These are phyloP conservation scores for Equus przewalskii DNA, from an alignment of 2,113 vertebrate genomes.

Conservation along the genomic window DNA sequence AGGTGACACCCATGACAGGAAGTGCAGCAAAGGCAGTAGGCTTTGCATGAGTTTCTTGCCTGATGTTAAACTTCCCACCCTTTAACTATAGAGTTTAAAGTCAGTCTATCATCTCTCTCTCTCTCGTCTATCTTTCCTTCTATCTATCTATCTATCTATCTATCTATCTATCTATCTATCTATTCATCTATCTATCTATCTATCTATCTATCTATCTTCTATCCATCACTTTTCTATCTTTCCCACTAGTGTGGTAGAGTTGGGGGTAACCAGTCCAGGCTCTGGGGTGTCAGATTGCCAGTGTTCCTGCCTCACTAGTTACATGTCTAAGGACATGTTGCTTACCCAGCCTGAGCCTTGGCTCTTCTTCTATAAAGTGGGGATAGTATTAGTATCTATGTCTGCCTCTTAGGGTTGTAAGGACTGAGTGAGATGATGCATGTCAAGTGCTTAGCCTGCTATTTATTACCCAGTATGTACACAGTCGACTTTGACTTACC, in stretches of 20 bases:
- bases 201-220: neutral
- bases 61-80: neutral
- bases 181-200: neutral
- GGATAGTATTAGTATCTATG: neutral
- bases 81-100: neutral
- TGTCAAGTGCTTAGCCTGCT: neutral
- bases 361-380: conserved; percentile 10
- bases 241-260: neutral
- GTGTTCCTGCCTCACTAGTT: neutral
- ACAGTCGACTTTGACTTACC: neutral
- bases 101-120: neutral
- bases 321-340: neutral
- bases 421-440: neutral
- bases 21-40: neutral
- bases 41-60: neutral
- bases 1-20: neutral
- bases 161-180: neutral
- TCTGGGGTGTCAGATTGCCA: neutral
- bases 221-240: neutral
- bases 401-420: neutral
- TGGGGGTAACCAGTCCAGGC: neutral
- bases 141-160: neutral
- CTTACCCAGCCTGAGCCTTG: neutral
- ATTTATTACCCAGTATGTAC: neutral
- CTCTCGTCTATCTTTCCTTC: too few relatives aligned